Evolutionary conservation across 2,113 vertebrate genomes (phyloP).

Genomic region (Microcebus jonahi): DNA sequence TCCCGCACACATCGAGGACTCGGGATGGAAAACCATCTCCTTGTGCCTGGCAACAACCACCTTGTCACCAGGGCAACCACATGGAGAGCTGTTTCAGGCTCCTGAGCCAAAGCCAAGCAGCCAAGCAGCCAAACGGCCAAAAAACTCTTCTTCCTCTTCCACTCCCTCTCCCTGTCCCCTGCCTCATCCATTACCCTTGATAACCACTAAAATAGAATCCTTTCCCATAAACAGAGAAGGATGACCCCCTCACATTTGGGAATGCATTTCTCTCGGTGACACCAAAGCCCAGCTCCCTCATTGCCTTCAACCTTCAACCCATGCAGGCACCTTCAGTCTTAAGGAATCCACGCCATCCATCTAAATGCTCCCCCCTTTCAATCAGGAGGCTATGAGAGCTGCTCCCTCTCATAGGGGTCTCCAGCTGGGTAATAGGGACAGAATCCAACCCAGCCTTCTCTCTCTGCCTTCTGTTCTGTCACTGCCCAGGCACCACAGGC

Average conservation of each 20-base stretch:
- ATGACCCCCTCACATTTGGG: neutral
- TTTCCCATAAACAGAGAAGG: neutral
- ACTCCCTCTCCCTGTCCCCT: neutral
- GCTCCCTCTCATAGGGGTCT: too few relatives aligned
- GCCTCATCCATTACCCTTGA: neutral
- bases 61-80: conserved; percentile 76
- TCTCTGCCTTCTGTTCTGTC: neutral
- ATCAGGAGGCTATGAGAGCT: neutral
- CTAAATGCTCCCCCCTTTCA: neutral
- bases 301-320: neutral
- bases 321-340: neutral
- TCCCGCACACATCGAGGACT: conserved; percentile 29
- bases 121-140: neutral
- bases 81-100: conserved; percentile 54
- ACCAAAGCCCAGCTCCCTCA: neutral
- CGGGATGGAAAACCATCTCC: conserved; percentile 65
- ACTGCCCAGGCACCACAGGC: neutral
- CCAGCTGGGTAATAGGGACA: neutral
- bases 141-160: neutral
- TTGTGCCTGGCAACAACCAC: conserved; percentile 75
- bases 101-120: conserved; percentile 45
- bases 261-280: neutral
- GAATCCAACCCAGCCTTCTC: neutral
- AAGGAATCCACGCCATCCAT: neutral
- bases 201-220: neutral